phyloP scores from a whole-genome alignment of 2,797 vertebrate genomes.

The Myotis planiceps region DNA sequence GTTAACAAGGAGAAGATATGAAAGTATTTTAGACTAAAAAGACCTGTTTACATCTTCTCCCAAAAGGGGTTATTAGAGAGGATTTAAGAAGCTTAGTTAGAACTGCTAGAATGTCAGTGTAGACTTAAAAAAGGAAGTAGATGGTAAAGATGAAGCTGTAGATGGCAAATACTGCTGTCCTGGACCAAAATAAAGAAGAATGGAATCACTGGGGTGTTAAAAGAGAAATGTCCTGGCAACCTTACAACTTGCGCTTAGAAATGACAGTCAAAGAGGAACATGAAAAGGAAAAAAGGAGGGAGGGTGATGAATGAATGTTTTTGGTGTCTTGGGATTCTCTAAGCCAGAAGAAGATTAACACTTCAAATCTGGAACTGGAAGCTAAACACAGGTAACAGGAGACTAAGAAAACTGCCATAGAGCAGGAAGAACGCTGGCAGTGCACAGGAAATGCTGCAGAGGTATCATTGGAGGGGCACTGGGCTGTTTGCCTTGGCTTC shows the following conservation, averaged over 20 bases:
- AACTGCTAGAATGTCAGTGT: not conserved
- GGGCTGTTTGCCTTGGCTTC: not conserved
- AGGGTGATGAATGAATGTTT: not conserved
- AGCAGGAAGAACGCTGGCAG: not conserved
- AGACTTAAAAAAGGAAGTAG: not conserved
- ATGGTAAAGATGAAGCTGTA: not conserved
- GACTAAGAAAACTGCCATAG: not conserved
- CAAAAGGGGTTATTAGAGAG: constrained; percentile 53
- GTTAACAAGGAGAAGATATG: constrained; percentile 42
- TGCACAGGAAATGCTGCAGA: not conserved
- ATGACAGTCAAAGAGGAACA: not conserved
- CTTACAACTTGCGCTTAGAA: constrained; percentile 5
- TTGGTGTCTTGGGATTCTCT: constrained; percentile 28
- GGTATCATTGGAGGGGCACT: not conserved
- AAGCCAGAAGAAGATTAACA: constrained; percentile 49
- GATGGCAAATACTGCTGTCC: not conserved
- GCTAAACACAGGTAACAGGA: not conserved
- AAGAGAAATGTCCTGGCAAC: constrained; percentile 27
- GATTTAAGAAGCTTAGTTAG: constrained; percentile 34
- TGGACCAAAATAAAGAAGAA: not conserved
- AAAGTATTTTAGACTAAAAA: constrained; percentile 38
- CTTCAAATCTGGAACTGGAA: constrained; percentile 18
- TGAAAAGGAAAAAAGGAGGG: not conserved
- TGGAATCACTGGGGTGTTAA: not conserved
- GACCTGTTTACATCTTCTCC: constrained; percentile 25